Evolutionary conservation across 2,797 vertebrate genomes (phyloP).

Genomic region (Spinus olivaceus): DNA sequence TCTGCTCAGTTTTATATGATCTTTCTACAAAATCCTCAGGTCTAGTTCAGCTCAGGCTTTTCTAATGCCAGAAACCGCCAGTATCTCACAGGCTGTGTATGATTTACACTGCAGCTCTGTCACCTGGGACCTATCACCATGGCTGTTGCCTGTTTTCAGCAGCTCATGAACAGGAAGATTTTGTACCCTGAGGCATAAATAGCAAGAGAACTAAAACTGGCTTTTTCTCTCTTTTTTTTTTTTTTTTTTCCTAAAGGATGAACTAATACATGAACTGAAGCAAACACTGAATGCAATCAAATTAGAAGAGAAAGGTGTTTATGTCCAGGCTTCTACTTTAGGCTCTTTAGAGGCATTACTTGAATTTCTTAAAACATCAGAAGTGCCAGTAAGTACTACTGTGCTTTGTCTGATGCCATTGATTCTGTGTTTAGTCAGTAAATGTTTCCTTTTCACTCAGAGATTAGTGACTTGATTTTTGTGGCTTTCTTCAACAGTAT

Average conservation of each 20-base stretch:
- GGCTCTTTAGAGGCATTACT: slow-evolving; percentile 96
- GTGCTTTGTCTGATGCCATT: neutral
- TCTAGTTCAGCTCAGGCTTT: neutral
- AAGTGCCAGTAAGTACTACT: slow-evolving; percentile 89
- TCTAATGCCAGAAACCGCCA: neutral
- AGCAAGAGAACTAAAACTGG: neutral
- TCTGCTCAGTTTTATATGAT: neutral
- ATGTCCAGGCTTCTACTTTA: slow-evolving; percentile 95
- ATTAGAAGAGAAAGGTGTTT: slow-evolving; percentile 96
- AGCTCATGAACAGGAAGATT: neutral
- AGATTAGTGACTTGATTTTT: neutral
- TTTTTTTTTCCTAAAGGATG: slow-evolving; percentile 78
- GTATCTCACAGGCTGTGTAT: accelerated
- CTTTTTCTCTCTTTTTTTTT: neutral
- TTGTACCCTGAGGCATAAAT: neutral
- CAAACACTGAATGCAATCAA: slow-evolving; percentile 96
- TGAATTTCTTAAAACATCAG: slow-evolving; percentile 93
- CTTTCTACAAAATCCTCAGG: neutral
- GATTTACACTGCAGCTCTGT: neutral
- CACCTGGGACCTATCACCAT: neutral
- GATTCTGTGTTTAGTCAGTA: neutral
- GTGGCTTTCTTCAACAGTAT: slow-evolving; percentile 78
- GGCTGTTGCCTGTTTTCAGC: neutral
- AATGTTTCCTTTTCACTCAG: neutral
- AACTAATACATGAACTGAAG: slow-evolving; percentile 91